Percentiles rank a stretch among this genome's conserved stretches.
These are phyloP conservation scores for Atta texana DNA, from an alignment of 1,140 invertebrate species.

Conservation along the genomic window DNA sequence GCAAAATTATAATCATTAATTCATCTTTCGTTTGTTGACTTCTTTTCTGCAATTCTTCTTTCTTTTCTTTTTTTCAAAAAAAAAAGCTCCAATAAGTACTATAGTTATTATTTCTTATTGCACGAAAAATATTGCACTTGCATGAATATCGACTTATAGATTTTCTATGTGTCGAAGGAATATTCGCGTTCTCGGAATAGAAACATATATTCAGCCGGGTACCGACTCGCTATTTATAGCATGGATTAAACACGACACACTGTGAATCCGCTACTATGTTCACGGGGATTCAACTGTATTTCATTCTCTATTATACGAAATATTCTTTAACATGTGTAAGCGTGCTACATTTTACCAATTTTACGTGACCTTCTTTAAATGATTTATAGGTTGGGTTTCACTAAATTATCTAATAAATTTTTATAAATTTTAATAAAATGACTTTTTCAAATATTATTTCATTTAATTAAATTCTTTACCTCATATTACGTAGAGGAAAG, in stretches of 20 bases:
- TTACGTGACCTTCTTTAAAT: constrained; percentile 20
- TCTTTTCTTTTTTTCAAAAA: not conserved
- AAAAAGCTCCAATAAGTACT: not conserved
- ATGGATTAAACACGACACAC: constrained; percentile 65
- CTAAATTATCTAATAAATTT: constrained; percentile 3
- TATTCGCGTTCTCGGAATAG: constrained; percentile 66
- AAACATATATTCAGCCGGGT: constrained; percentile 57
- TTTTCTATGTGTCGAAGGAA: constrained; percentile 62
- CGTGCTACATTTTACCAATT: not conserved
- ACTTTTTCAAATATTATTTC: not conserved
- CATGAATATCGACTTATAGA: constrained; percentile 46
- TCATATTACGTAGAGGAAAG: not conserved
- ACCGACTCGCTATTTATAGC: constrained; percentile 65
- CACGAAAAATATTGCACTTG: not conserved
- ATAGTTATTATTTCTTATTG: not conserved
- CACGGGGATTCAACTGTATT: constrained; percentile 40
- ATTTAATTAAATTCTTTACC: not conserved
- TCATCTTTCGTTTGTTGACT: not conserved
- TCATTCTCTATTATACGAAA: constrained; percentile 45
- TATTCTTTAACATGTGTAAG: constrained; percentile 37
- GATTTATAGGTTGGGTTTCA: not conserved
- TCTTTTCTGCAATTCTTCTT: not conserved
- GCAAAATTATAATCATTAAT: not conserved
- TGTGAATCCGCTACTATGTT: constrained; percentile 36
- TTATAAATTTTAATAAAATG: constrained; percentile 14